Evolutionary conservation across 2,888 invertebrate genomes (phyloP).

Genomic region (Tinea pellionella): DNA sequence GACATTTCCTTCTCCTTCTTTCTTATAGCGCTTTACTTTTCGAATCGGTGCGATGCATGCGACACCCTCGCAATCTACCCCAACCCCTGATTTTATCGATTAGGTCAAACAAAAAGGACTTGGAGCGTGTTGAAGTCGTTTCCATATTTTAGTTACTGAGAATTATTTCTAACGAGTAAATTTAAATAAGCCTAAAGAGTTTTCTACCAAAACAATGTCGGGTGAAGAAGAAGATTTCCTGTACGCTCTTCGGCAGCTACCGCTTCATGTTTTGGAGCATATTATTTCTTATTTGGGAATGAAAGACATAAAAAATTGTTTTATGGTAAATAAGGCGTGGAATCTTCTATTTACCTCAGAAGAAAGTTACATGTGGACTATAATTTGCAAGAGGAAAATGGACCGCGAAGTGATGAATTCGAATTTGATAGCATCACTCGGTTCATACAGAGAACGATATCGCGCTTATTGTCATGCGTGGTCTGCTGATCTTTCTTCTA

Average conservation of each 20-base stretch:
- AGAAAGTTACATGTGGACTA: constrained; percentile 89
- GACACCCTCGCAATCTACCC: no score
- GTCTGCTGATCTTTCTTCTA: constrained; percentile 91
- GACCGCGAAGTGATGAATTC: constrained; percentile 82
- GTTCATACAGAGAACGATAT: constrained; percentile 87
- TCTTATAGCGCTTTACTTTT: no score
- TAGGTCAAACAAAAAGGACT: no score
- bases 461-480: constrained; percentile 89
- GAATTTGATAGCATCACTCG: constrained; percentile 82
- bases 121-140: no score
- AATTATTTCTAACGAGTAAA: no score
- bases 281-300: constrained; percentile 86
- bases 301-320: constrained; percentile 81
- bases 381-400: constrained; percentile 81
- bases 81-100: no score
- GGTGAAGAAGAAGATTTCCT: no score
- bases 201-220: no score
- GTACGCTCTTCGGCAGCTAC: constrained; percentile 21
- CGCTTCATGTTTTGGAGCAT: constrained; percentile 79
- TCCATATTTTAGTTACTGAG: no score
- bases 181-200: no score
- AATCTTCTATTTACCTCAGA: constrained; percentile 83
- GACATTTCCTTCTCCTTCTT: no score
- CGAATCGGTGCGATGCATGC: no score
- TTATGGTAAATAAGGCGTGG: constrained; percentile 88